Conservation (phyloP, 2,113 vertebrate species). For the Mirounga angustirostris region DNA sequence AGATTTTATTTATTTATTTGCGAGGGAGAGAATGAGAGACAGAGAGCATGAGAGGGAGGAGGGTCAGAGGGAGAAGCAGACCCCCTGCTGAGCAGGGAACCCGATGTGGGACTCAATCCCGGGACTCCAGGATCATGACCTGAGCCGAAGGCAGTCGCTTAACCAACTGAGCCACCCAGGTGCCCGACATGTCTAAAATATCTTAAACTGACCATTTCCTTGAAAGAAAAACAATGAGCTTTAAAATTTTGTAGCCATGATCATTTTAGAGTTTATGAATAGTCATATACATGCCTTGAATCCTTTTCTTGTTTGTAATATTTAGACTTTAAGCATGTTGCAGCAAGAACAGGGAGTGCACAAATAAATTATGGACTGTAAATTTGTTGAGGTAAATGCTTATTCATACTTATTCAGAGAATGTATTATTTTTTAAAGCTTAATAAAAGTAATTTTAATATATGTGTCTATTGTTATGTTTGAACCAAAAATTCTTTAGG, state of each 20-base stretch:
- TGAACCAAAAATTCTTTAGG: not conserved
- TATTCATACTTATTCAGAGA: not conserved
- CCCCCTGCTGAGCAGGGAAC: too few relatives aligned
- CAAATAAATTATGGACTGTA: not conserved
- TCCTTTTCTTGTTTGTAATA: not conserved
- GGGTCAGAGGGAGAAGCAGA: too few relatives aligned
- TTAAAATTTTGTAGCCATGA: not conserved
- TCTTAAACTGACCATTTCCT: not conserved
- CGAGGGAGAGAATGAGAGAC: too few relatives aligned
- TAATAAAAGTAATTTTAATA: not conserved
- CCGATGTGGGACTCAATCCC: too few relatives aligned
- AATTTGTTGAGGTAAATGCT: not conserved
- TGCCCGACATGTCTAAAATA: not conserved
- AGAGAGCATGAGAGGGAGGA: too few relatives aligned
- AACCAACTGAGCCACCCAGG: too few relatives aligned
- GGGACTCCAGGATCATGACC: too few relatives aligned
- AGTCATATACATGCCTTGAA: not conserved
- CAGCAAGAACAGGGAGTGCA: not conserved
- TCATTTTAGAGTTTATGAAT: not conserved
- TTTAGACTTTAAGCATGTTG: not conserved
- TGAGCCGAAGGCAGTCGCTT: too few relatives aligned
- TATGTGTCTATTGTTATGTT: not conserved
- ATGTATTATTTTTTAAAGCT: not conserved
- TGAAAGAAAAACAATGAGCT: not conserved
- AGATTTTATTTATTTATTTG: too few relatives aligned